Evolutionary conservation across 1,140 invertebrate genomes (phyloP).

Genomic region (Cheumatopsyche charites): DNA sequence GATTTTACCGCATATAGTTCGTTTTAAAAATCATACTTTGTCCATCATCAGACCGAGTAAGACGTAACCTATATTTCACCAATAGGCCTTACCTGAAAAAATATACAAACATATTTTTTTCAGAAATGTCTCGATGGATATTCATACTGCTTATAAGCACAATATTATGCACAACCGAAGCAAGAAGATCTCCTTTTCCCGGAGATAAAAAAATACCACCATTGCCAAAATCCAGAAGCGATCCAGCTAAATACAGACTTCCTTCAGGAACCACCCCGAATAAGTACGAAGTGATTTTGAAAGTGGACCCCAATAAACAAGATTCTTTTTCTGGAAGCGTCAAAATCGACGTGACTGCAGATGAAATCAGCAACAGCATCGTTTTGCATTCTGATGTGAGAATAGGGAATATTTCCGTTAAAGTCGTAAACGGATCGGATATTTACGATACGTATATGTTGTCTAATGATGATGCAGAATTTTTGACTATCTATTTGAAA

Average conservation of each 20-base stretch:
- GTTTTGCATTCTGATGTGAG: conserved; percentile 4
- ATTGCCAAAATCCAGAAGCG: not conserved
- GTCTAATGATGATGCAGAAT: not conserved
- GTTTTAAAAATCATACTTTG: no score
- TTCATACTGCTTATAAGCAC: not conserved
- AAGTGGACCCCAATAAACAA: conserved; percentile 7
- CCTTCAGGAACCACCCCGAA: not conserved
- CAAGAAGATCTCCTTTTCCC: not conserved
- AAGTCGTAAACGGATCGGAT: not conserved
- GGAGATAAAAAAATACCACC: not conserved
- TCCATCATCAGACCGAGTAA: no score
- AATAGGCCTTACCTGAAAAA: no score
- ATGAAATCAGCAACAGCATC: not conserved
- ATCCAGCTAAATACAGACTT: conserved; percentile 2
- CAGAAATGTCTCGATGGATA: not conserved
- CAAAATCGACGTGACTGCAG: not conserved
- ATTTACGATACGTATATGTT: not conserved
- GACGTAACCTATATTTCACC: no score
- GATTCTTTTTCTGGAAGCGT: not conserved
- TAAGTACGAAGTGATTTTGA: conserved; percentile 7
- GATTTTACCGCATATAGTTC: no score
- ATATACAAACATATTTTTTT: no score
- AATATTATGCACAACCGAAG: not conserved
- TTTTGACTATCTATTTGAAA: not conserved
- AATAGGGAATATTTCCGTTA: not conserved